A percentile compares a stretch with the other conserved stretches of the same genome.
Evolutionary conservation across 1,140 invertebrate species (phyloP).

Genomic region (Aphaenogaster floridana): DNA sequence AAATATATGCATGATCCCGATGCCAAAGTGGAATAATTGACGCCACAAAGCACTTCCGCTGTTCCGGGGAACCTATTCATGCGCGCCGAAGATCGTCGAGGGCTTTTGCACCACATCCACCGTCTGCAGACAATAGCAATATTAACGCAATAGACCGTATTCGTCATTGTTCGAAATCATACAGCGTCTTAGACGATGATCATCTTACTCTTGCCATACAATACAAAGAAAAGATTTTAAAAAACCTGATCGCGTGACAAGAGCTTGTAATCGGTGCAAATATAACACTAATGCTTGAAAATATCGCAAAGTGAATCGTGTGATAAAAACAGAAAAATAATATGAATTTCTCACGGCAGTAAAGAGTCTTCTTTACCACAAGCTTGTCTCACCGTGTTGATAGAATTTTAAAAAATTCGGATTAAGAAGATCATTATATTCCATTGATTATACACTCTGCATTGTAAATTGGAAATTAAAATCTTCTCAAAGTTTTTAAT

Average conservation of each 20-base stretch:
- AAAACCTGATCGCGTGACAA: not conserved
- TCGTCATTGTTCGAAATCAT: slow-evolving; percentile 66
- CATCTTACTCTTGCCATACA: not conserved
- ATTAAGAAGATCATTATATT: slow-evolving; percentile 14
- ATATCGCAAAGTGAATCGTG: not conserved
- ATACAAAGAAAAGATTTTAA: not conserved
- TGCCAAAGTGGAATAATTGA: slow-evolving; percentile 77
- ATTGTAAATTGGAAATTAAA: slow-evolving; percentile 37
- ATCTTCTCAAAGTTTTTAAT: slow-evolving; percentile 18
- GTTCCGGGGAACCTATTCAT: slow-evolving; percentile 71
- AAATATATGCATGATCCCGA: slow-evolving; percentile 52
- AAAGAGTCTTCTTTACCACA: not conserved
- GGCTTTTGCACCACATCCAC: slow-evolving; percentile 63
- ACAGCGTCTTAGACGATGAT: slow-evolving; percentile 42
- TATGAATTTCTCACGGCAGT: not conserved
- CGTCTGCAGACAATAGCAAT: slow-evolving; percentile 70
- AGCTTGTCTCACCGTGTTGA: not conserved
- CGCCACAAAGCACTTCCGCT: slow-evolving; percentile 77
- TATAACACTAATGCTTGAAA: not conserved
- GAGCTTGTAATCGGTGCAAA: not conserved
- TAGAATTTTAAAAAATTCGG: slow-evolving; percentile 10
- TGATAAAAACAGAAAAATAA: not conserved
- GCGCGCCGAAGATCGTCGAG: slow-evolving; percentile 70
- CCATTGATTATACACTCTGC: slow-evolving; percentile 5
- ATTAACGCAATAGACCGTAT: slow-evolving; percentile 68